Evolutionary conservation across 2,797 vertebrate species (phyloP).

Genomic region (Cephalopachus bancanus): DNA sequence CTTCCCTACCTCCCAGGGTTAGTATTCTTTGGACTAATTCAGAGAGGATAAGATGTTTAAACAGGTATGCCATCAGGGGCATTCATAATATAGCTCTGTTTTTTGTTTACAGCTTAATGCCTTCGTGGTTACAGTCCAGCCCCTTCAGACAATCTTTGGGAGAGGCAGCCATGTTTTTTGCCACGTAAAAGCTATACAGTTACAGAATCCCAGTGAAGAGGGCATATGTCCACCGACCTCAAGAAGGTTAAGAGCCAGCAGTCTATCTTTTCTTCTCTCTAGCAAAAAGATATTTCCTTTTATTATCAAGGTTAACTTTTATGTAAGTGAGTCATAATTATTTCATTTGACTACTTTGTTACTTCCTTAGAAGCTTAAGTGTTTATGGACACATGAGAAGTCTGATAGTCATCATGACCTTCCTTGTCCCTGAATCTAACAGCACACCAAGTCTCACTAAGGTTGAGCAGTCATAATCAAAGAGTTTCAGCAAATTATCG

Average conservation of each 20-base stretch:
- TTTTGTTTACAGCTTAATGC: neutral
- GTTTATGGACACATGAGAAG: neutral
- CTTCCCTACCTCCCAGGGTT: neutral
- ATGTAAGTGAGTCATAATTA: neutral
- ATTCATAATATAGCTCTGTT: neutral
- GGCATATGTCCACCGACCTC: neutral
- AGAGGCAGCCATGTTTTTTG: neutral
- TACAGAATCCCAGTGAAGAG: neutral
- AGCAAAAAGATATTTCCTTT: neutral
- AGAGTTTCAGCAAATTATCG: neutral
- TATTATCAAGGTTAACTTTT: neutral
- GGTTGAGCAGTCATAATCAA: neutral
- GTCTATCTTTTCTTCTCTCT: neutral
- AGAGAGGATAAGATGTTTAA: neutral
- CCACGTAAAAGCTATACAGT: neutral
- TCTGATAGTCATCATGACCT: neutral
- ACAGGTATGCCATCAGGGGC: neutral
- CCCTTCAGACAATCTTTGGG: neutral
- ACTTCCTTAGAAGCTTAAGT: neutral
- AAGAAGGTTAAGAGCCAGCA: neutral
- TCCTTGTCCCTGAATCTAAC: neutral
- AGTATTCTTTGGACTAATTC: neutral
- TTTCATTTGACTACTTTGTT: neutral
- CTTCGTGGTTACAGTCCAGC: neutral
- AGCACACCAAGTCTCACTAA: neutral